phyloP scores from a whole-genome alignment of 2,888 invertebrate species.

The Mimumesa dahlbomi region DNA sequence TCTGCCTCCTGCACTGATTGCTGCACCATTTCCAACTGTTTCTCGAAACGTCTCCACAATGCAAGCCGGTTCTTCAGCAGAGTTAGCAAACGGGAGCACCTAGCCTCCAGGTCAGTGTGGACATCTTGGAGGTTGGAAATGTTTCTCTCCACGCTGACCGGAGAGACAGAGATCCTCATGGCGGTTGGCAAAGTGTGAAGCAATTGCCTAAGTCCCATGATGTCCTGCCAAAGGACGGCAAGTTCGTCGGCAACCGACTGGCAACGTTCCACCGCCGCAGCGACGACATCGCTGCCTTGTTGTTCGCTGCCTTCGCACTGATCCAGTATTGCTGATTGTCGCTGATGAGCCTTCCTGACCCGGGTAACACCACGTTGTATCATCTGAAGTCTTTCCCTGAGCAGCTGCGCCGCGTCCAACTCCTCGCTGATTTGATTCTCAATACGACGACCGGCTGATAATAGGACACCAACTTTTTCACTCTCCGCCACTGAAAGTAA shows the following conservation, averaged over 20 bases:
- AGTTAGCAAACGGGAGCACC: conserved; percentile 86
- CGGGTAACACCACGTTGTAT: conserved; percentile 87
- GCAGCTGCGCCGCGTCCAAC: conserved; percentile 86
- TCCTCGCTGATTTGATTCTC: conserved; percentile 89
- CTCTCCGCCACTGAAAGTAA: conserved; percentile 88
- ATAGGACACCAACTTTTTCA: conserved; percentile 87
- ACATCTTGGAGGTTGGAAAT: conserved; percentile 88
- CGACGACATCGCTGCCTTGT: conserved; percentile 88
- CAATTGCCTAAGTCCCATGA: conserved; percentile 88
- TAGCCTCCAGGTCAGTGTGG: conserved; percentile 87
- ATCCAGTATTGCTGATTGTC: conserved; percentile 83
- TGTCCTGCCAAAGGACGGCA: conserved; percentile 88
- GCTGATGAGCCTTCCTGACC: conserved; percentile 86
- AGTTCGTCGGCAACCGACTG: conserved; percentile 87
- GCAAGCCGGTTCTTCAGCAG: conserved; percentile 85
- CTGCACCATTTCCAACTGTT: conserved; percentile 89
- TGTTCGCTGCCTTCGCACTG: conserved; percentile 87
- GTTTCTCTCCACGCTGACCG: conserved; percentile 88
- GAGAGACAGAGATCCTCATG: conserved; percentile 88
- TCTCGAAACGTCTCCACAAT: conserved; percentile 90
- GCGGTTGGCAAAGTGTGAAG: conserved; percentile 90
- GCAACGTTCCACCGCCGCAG: conserved; percentile 88
- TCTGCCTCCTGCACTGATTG: conserved; percentile 92
- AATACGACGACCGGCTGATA: conserved; percentile 87
- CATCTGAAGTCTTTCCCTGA: conserved; percentile 88